Base-by-base conservation (phyloP, 2,797 vertebrate genomes). In the Platyrinchus mystaceus region DNA sequence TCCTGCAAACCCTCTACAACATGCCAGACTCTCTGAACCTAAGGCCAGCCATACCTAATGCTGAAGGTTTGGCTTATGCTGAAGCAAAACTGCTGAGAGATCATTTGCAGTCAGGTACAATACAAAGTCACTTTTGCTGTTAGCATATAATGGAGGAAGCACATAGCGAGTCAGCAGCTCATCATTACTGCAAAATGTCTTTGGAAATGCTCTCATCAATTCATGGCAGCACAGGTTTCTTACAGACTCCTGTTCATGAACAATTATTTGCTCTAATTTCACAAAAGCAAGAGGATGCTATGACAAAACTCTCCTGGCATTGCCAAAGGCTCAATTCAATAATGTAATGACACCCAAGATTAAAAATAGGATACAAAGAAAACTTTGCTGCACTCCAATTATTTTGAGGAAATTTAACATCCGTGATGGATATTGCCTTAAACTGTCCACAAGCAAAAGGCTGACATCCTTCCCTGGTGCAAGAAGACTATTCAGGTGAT, bases 201-300 rank as follows among this genome's bases (percentile, higher is more conserved):
- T 95, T 92, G 92, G 96, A 95, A 96, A 93, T 9, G 92, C 80
- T 95, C 85, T 88, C 82, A 95, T 92, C 41, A 81, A 93, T 93
- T 95, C 84, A 53, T 6, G 74, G 96, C 89, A 94, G 94, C 1
- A 2, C 80, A 84, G 93, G 87, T 85, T 92, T 97, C 95, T 97
- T 91, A 96, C 78, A 96, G 91, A 84, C 93, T 82, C 92, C 84
- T 87, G 89, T 90, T 97, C 92, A 80, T 0, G 55, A 97, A 94
- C 94, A 97, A 96, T 97, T 97, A 96, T 96, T 97, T 95, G 93
- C 96, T 97, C 88, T 94, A 95, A 95, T 97, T 96, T 97, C 96
- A 96, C 71, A 66, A 96, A 97, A 96, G 92, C 88, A 82, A 87
- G 89, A 96, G 82, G 91, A 96, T 91, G 92, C 92, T 90, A 90